phyloP scores from a whole-genome alignment of 1,140 invertebrate genomes.

The Bombus balteatus region DNA sequence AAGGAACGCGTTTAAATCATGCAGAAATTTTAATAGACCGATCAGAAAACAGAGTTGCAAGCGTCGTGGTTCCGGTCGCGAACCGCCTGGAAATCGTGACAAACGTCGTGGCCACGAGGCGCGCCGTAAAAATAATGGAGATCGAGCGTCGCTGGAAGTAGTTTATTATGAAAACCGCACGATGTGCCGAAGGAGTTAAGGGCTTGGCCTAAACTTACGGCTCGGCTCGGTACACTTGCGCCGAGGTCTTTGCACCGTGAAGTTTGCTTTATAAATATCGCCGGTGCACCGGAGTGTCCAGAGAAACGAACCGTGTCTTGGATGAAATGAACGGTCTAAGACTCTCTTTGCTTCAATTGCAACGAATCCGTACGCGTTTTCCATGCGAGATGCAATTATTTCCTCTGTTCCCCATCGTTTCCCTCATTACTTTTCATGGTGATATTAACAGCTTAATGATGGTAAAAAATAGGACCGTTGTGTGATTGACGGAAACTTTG shows the following conservation, averaged over 20 bases:
- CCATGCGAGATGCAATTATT: neutral
- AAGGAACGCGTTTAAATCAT: neutral
- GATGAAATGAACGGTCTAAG: constrained; percentile 38
- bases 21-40: neutral
- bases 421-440: neutral
- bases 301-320: constrained; percentile 61
- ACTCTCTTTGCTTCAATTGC: constrained; percentile 4
- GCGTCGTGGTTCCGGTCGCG: neutral
- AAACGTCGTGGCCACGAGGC: neutral
- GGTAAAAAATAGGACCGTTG: neutral
- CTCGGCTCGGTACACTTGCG: constrained; percentile 19
- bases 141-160: constrained; percentile 43
- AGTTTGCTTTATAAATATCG: constrained; percentile 74
- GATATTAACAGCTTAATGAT: constrained; percentile 2
- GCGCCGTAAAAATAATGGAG: constrained; percentile 51
- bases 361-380: constrained; percentile 6
- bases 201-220: constrained; percentile 54
- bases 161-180: constrained; percentile 56
- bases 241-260: constrained; percentile 58
- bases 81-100: constrained; percentile 6
- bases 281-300: constrained; percentile 56
- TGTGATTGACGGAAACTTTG: no score
- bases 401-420: neutral
- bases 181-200: constrained; percentile 60
- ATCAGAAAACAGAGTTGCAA: neutral